Evolutionary conservation across 35 echinoderm and acorn worm species (phyloP).

Genomic region (Heliocidaris tuberculata): DNA sequence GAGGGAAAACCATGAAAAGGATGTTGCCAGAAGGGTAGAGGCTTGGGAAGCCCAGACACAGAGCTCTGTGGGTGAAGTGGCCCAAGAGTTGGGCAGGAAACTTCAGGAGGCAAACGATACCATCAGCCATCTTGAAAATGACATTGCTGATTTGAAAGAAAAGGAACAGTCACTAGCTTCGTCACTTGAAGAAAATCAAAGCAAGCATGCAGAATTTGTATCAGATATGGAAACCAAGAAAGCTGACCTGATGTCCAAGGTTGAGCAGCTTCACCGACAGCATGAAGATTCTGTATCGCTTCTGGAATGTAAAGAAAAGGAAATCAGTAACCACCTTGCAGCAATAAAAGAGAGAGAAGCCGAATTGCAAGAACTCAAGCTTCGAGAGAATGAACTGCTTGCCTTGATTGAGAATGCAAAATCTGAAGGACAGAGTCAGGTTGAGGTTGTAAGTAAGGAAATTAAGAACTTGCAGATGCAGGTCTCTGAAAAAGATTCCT

Average conservation of each 20-base stretch:
- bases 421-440: conserved; percentile 20
- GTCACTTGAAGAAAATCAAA: conserved; percentile 31
- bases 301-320: conserved; percentile 45
- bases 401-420: conserved; percentile 32
- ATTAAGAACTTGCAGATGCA: conserved; percentile 45
- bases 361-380: conserved; percentile 41
- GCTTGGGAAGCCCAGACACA: conserved; percentile 70
- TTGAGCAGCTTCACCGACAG: not conserved
- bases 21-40: conserved; percentile 66
- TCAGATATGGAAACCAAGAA: conserved; percentile 22
- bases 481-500: conserved; percentile 40
- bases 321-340: conserved; percentile 26
- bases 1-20: conserved; percentile 68
- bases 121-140: conserved; percentile 58
- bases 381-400: conserved; percentile 49
- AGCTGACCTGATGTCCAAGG: conserved; percentile 25
- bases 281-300: conserved; percentile 20
- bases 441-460: conserved; percentile 33
- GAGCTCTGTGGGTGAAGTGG: conserved; percentile 71
- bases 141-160: conserved; percentile 64
- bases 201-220: not conserved
- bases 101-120: conserved; percentile 53
- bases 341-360: conserved; percentile 46
- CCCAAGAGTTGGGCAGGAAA: conserved; percentile 57
- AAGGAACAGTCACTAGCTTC: conserved; percentile 35